Evolutionary conservation across 2,888 invertebrate genomes (phyloP), one percentile per base, ranked within the genome.

Genomic region (Nemapogon koenigi): DNA sequence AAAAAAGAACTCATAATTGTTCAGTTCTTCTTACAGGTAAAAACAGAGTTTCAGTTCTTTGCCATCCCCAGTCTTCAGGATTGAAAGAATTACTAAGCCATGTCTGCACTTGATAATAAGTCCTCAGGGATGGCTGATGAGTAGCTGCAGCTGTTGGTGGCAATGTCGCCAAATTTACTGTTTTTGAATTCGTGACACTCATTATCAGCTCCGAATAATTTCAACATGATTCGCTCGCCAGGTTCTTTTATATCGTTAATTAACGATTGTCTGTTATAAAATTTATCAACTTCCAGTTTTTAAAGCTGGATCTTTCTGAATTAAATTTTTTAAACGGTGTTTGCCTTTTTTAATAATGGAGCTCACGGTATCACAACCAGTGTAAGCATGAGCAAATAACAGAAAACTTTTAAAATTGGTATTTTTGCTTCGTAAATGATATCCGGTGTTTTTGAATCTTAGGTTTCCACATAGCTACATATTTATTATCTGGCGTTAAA

Each of bases 31-130:
- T 35, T 14, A 29, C 18, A 2, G 37, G 37, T 25, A 37, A 22
- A 37, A 37, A 37, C 13, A 37, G 6, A n/a, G 37, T 37, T 37
- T 37, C 37, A 3, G 37, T 37, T 13, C 13, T 28, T 14, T 37
- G 29, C 37, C 29, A 37, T 37, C 37, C 29, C 30, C 30, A 37
- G 3, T 37, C 14, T 37, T 28, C 29, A 18, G 37, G 29, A 29
- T 37, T 22, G 6, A 22, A 10, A 10, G 22, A 22, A 22, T 22
- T 22, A 22, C 22, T 8, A 22, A 22, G 22, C 22, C 22, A 22
- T 22, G 22, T 22, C 10, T 22, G 22, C 10, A 22, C 22, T 22
- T 22, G 22, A 22, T 22, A 22, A 22, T 22, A 22, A 22, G 10
- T 8, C 10, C 22, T 22, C 22, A 22, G 22, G 22, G 7, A 22